Base-by-base conservation (phyloP, 1,140 invertebrate genomes). In the Drosophila punjabiensis region DNA sequence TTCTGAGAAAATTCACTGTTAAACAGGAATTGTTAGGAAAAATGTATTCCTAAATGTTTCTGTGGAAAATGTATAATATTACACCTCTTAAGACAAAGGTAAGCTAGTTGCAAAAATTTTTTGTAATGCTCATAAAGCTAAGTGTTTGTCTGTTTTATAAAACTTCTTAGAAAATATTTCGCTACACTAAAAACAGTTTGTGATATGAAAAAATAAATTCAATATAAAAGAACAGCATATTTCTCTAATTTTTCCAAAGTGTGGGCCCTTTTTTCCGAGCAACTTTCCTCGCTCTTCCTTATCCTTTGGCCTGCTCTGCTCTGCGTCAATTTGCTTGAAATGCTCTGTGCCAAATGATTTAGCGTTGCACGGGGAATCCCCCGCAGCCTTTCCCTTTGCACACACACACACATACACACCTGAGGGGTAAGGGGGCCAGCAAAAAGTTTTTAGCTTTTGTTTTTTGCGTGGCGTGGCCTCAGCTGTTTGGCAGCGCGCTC, bases 321-420 rank as follows among this genome's bases (percentile, higher is more conserved):
- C 32, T 71, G 55, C 85, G 82, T 90, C 86, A 89, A 89, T 89
- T 89, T 85, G 85, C 82, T 89, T 90, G 85, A 89, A 89, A 90
- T 81, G 85, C 78, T 85, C 81, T 79, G 85, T 84, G 81, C 86
- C 85, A 88, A 88, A 89, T 89, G 85, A 89, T 89, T 90, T 89
- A 89, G 69, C 85, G 75, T 82, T 61, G 69, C 70, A 61, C 52
- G 79, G 76, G 81, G 66, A 79, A 59, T 58, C 60, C 60, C 48
- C 35, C 30, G 20, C 18, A 8, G 30, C 45, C 9, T 10, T 5
- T 4, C 1, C n/a, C 7, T 16, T 7, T 32, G 13, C 45, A 32
- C 43, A 33, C 30, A 59, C 64, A 70, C 43, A 11, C 45, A 47
- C 18, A 56, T 41, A 73, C 65, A 73, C 65, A 65, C 76, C 74